phyloP scores from a whole-genome alignment of 2,113 vertebrate genomes.

The Gadus macrocephalus region DNA sequence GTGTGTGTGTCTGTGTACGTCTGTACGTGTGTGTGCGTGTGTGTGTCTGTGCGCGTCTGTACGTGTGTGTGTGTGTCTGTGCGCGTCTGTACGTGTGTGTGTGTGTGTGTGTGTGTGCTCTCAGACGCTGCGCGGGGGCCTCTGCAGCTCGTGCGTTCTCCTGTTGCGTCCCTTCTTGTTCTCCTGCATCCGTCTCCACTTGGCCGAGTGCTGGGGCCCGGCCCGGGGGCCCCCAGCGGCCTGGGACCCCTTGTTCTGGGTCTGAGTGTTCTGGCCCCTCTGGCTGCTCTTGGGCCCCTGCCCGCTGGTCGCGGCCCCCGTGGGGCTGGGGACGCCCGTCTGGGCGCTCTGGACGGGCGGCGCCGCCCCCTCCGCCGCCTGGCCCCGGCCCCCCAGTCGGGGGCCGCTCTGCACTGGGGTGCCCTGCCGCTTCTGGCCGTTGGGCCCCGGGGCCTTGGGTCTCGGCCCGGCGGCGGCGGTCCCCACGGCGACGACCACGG shows the following conservation, averaged over 20 bases:
- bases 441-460: constrained; percentile 46
- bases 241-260: constrained; percentile 37
- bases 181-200: constrained; percentile 97
- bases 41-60: no score
- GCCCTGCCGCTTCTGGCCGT: constrained; percentile 61
- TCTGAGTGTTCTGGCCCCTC: constrained; percentile 48
- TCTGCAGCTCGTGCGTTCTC: constrained; percentile 97
- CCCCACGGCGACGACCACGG: not conserved
- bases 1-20: constrained; percentile 24
- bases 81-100: constrained; percentile 23
- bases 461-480: constrained; percentile 15
- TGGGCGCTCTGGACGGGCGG: constrained; percentile 46
- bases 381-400: constrained; percentile 46
- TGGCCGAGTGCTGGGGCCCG: constrained; percentile 72
- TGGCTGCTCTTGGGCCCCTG: constrained; percentile 50
- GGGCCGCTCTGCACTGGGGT: constrained; percentile 39
- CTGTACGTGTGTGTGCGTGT: constrained; percentile 19
- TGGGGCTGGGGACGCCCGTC: not conserved
- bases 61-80: constrained; percentile 16
- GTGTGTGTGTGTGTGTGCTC: constrained; percentile 37
- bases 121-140: constrained; percentile 97
- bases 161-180: constrained; percentile 97
- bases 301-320: constrained; percentile 22
- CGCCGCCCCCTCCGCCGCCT: constrained; percentile 33
- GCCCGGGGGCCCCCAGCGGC: constrained; percentile 44